Conservation (phyloP, 2,797 vertebrate genomes). For the Hyperoplus immaculatus region DNA sequence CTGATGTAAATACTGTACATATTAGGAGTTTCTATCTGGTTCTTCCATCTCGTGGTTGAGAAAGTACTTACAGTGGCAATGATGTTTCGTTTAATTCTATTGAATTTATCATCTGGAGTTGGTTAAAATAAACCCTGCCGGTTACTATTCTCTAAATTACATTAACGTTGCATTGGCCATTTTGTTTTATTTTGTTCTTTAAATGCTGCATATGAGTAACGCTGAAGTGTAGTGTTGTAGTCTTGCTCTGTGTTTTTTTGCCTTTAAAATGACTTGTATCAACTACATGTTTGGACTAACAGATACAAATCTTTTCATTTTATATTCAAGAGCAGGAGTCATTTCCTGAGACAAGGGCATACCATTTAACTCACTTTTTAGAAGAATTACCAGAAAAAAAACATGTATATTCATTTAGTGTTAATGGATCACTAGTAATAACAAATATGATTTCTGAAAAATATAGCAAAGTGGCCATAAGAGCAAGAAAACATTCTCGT, state of each 20-base stretch:
- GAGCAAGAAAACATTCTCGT: background rate
- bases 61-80: background rate
- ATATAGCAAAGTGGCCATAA: background rate
- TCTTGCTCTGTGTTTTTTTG: background rate
- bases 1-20: background rate
- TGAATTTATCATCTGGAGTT: too few relatives aligned
- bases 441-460: background rate
- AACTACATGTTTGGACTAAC: background rate
- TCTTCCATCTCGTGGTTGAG: slow-evolving; percentile 45
- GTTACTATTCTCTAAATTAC: background rate
- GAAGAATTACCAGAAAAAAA: background rate
- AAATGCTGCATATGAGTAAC: background rate
- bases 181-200: background rate
- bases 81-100: background rate
- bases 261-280: background rate
- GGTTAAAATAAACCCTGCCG: background rate
- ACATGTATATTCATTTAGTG: background rate
- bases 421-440: background rate
- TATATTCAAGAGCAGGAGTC: background rate
- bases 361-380: background rate
- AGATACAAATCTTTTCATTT: slow-evolving; percentile 6
- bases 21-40: slow-evolving; percentile 2
- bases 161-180: too few relatives aligned
- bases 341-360: background rate
- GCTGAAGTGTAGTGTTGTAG: background rate